Base-by-base conservation (phyloP, 2,888 invertebrate species). In the Acleris literana region DNA sequence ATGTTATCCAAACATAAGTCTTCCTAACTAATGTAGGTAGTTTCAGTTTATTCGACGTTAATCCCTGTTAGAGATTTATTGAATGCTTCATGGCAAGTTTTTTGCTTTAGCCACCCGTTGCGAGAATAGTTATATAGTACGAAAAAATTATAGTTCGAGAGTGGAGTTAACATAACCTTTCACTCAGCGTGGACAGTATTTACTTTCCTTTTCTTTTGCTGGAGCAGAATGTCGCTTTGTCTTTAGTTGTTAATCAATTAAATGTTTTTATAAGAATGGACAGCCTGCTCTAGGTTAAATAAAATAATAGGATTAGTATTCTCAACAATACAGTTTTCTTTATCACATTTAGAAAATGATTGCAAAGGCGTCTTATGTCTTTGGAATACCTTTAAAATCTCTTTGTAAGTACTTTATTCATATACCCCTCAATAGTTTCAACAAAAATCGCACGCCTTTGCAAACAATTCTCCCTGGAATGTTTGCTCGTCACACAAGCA, bases 11-110 rank as follows among this genome's bases (percentile, higher is more conserved):
- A 62, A 29, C 62, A 62, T 55, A 54, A 48, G 62, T 62, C 62
- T 46, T 33, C 48, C 48, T 48, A 48, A 62, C 54, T 62, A 62
- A 62, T 62, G 62, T 54, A 54, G 54, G 62, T 54, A 62, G 62
- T 62, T 62, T 48, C 54, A 62, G 54, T 62, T 62, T 62, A 62
- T 62, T 54, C 54, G 62, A 62, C 62, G 62, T 48, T 62, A 62
- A 62, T 62, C 54, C 54, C 43, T 62, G 46, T 48, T 62, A 16
- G 48, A 33, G 20, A 62, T 62, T 62, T 62, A 62, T 62, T 62
- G 54, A 33, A 46, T 57, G 54, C 48, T 62, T 48, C 54, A 62
- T 48, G 44, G 33, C 46, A 46, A 46, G 54, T 53, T 33, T 39
- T 62, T 62, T 61, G 39, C 44, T 52, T 11, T 18, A 52, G 39